Conservation (phyloP, 1,140 invertebrate genomes). For the Atta colombica region DNA sequence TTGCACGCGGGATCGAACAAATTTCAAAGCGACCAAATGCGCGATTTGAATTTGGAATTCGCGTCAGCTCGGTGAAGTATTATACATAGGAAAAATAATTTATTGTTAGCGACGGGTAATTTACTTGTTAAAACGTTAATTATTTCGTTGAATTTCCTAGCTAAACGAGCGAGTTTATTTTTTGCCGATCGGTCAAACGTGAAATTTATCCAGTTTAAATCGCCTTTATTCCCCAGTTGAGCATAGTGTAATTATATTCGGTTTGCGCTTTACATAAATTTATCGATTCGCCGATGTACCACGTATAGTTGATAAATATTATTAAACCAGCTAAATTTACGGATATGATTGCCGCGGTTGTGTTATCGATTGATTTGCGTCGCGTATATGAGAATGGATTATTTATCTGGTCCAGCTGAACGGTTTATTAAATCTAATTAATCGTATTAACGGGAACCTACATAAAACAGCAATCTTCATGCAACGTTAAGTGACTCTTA, state of each 20-base stretch:
- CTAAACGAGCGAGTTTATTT: constrained; percentile 4
- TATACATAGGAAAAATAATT: constrained; percentile 42
- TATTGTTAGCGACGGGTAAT: not conserved
- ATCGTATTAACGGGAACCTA: constrained; percentile 12
- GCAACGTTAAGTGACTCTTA: constrained; percentile 37
- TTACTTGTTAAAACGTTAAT: constrained; percentile 13
- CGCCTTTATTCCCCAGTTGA: constrained; percentile 32
- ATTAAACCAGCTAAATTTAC: constrained; percentile 57
- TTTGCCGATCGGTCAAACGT: not conserved
- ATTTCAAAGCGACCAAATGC: constrained; percentile 46
- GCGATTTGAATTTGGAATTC: not conserved
- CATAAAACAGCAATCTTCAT: constrained; percentile 37
- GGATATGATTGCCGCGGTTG: constrained; percentile 35
- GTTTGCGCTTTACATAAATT: constrained; percentile 46
- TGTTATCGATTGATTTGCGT: constrained; percentile 45
- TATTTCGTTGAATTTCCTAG: not conserved
- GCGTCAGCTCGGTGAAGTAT: constrained; percentile 15
- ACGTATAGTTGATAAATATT: constrained; percentile 40
- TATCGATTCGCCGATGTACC: constrained; percentile 24
- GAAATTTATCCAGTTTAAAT: constrained; percentile 33
- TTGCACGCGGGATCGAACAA: constrained; percentile 41
- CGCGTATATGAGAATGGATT: constrained; percentile 35
- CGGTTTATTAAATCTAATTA: constrained; percentile 51
- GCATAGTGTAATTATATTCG: constrained; percentile 52
- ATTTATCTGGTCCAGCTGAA: constrained; percentile 29